Conservation (phyloP, 2,888 invertebrate species). For the Pandemis heparana region DNA sequence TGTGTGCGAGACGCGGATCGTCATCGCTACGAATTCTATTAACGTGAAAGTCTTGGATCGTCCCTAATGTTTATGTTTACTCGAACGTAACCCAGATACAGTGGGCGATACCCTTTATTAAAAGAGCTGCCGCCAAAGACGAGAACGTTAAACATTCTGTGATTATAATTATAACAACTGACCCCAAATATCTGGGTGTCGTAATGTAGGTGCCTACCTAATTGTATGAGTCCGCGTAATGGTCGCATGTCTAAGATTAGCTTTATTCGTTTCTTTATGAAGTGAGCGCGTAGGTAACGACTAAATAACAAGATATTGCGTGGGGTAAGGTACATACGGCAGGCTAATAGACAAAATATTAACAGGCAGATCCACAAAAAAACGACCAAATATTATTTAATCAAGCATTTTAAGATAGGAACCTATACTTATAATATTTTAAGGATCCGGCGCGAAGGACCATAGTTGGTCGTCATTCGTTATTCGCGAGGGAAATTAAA, state of each 20-base stretch:
- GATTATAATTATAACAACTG: slow-evolving; percentile 38
- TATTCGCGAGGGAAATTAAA: neutral
- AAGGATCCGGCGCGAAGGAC: neutral
- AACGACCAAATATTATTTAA: neutral
- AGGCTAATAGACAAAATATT: neutral
- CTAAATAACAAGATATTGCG: slow-evolving; percentile 5
- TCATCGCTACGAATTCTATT: slow-evolving; percentile 48
- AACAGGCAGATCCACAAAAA: neutral
- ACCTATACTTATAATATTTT: neutral
- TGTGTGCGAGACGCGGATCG: slow-evolving; percentile 19
- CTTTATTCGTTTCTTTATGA: slow-evolving; percentile 18
- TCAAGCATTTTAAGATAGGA: too few species aligned
- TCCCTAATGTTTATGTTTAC: slow-evolving; percentile 67
- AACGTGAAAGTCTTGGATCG: slow-evolving; percentile 63
- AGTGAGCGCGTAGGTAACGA: neutral
- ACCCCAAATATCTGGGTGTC: slow-evolving; percentile 40
- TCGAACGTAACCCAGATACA: slow-evolving; percentile 66
- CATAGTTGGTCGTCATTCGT: neutral
- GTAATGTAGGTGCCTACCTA: slow-evolving; percentile 13
- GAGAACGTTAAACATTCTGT: slow-evolving; percentile 40
- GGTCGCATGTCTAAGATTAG: slow-evolving; percentile 29
- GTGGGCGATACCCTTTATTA: slow-evolving; percentile 51
- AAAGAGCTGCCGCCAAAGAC: slow-evolving; percentile 43
- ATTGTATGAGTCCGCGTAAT: slow-evolving; percentile 23
- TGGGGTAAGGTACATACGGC: neutral